Conservation (phyloP, 2,797 vertebrate genomes). For the Labeo calbasu region DNA sequence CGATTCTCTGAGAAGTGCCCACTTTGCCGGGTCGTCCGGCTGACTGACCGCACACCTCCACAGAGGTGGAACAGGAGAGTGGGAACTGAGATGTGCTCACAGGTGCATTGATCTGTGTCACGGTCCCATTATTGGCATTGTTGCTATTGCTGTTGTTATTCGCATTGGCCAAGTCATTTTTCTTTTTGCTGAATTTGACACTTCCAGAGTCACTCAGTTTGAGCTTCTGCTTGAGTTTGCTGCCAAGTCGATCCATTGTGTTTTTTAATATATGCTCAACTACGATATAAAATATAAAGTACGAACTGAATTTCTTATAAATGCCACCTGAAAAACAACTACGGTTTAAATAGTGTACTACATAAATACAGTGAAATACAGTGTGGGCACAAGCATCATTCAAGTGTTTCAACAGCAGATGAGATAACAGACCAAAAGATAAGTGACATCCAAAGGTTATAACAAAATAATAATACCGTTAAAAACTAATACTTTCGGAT, state of each 20-base stretch:
- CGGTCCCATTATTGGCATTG: conserved; percentile 65
- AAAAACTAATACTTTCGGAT: conserved; percentile 32
- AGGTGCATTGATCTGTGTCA: conserved; percentile 72
- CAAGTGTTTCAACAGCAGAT: conserved; percentile 66
- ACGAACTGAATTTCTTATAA: conserved; percentile 1
- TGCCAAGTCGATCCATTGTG: conserved; percentile 83
- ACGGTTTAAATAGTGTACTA: conserved; percentile 57
- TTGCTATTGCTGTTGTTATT: conserved; percentile 82
- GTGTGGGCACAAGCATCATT: conserved; percentile 64
- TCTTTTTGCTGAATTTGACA: conserved; percentile 84
- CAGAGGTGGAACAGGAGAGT: conserved; percentile 67
- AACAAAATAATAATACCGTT: conserved; percentile 32
- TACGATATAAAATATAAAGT: conserved; percentile 28
- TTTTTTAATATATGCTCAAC: conserved; percentile 5
- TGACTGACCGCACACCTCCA: conserved; percentile 68
- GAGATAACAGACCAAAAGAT: conserved; percentile 52
- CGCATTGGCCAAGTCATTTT: conserved; percentile 78
- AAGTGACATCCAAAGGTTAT: conserved; percentile 6
- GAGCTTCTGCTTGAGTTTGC: conserved; percentile 85
- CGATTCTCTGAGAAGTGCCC: conserved; percentile 69
- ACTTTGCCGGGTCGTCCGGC: conserved; percentile 65
- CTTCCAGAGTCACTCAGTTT: conserved; percentile 85
- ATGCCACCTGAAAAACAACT: conserved; percentile 37
- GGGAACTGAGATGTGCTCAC: conserved; percentile 72
- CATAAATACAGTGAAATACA: conserved; percentile 69